A percentile compares a stretch with the other conserved stretches of the same genome.
Evolutionary conservation across 2,797 vertebrate species (phyloP).

Genomic region (Microcaecilia unicolor): DNA sequence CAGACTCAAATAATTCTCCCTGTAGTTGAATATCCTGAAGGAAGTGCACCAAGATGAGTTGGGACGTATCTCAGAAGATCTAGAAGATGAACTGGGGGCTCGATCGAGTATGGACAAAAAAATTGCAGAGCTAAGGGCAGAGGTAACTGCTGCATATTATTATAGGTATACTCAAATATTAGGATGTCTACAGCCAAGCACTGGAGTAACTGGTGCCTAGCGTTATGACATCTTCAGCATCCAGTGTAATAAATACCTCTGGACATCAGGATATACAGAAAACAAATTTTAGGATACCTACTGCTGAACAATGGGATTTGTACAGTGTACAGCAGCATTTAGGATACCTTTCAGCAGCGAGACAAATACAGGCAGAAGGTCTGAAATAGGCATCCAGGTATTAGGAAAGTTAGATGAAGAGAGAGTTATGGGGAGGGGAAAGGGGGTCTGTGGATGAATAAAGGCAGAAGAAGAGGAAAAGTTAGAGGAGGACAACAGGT

Average conservation of each 20-base stretch:
- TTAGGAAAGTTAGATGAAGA: neutral
- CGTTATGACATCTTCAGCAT: too few relatives aligned
- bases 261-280: too few relatives aligned
- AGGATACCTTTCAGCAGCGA: too few relatives aligned
- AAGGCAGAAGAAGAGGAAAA: neutral
- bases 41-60: constrained; percentile 91
- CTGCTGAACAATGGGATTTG: too few relatives aligned
- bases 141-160: constrained; percentile 65
- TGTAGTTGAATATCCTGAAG: constrained; percentile 84
- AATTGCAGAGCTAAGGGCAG: constrained; percentile 80
- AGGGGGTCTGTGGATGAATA: neutral
- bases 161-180: too few relatives aligned
- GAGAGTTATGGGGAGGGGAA: neutral
- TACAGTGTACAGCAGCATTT: too few relatives aligned
- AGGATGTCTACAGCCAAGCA: too few relatives aligned
- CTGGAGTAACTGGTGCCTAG: too few relatives aligned
- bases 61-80: constrained; percentile 88
- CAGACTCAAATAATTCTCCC: neutral
- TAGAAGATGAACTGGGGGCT: constrained; percentile 89
- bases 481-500: neutral
- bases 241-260: too few relatives aligned
- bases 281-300: too few relatives aligned
- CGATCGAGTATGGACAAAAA: constrained; percentile 95
- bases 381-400: too few relatives aligned
- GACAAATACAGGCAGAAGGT: too few relatives aligned